phyloP scores from a whole-genome alignment of 2,113 vertebrate genomes.

The Poeciliopsis retropinna region DNA sequence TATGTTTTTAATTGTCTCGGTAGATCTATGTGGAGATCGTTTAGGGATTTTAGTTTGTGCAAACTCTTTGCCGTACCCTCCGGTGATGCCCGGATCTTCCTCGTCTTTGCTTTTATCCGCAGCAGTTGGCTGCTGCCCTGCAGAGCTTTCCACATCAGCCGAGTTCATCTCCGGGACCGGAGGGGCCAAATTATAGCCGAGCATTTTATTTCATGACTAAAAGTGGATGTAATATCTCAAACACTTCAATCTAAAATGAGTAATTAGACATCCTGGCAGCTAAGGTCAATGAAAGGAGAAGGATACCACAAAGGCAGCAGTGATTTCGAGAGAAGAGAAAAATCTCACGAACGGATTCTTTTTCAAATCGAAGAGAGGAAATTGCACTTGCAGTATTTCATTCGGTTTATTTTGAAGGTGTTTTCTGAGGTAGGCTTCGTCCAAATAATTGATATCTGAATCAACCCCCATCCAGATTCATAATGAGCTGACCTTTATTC shows the following conservation, averaged over 20 bases:
- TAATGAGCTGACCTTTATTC: slow-evolving; percentile 44
- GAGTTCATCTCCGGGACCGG: slow-evolving; percentile 15
- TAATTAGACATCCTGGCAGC: slow-evolving; percentile 22
- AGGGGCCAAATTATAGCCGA: slow-evolving; percentile 11
- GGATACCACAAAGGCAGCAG: background rate
- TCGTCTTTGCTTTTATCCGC: slow-evolving; percentile 12
- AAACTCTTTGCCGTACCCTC: slow-evolving; percentile 1
- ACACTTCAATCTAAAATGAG: slow-evolving; percentile 7
- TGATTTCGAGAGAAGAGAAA: background rate
- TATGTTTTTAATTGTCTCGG: background rate
- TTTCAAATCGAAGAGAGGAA: slow-evolving; percentile 20
- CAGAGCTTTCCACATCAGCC: slow-evolving; percentile 16
- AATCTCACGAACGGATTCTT: background rate
- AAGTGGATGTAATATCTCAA: slow-evolving; percentile 6
- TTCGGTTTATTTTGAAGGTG: slow-evolving; percentile 19
- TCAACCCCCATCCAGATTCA: slow-evolving; percentile 27
- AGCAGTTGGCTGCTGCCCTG: slow-evolving; percentile 19
- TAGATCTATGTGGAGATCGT: slow-evolving; percentile 30
- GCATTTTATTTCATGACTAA: slow-evolving; percentile 38
- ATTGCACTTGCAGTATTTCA: background rate
- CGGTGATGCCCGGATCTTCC: slow-evolving; percentile 25
- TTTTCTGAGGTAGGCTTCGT: slow-evolving; percentile 9
- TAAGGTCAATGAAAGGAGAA: slow-evolving; percentile 22
- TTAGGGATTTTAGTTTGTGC: slow-evolving; percentile 18
- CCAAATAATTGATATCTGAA: slow-evolving; percentile 14